phyloP scores from a whole-genome alignment of 1,140 invertebrate species.

The Cotesia glomerata region DNA sequence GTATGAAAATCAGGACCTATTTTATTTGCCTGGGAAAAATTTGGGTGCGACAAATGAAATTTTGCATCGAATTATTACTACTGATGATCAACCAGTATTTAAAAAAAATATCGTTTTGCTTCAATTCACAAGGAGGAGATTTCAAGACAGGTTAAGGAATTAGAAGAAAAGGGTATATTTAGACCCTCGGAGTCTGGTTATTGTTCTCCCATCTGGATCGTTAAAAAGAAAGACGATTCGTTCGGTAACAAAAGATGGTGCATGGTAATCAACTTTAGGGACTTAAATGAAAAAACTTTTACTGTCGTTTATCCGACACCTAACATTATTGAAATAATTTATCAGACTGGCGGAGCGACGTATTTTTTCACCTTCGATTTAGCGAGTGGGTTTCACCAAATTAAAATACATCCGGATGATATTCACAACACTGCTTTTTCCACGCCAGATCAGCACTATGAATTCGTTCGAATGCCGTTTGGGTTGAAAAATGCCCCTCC shows the following conservation, averaged over 20 bases:
- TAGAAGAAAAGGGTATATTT: constrained; percentile 42
- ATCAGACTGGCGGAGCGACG: neutral
- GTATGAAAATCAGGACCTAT: neutral
- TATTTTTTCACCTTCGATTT: neutral
- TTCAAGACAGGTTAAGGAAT: constrained; percentile 44
- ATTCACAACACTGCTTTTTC: constrained; percentile 44
- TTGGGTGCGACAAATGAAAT: neutral
- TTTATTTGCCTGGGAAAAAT: neutral
- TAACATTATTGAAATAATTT: constrained; percentile 38
- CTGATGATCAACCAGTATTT: constrained; percentile 32
- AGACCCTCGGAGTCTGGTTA: constrained; percentile 50
- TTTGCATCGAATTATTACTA: constrained; percentile 6
- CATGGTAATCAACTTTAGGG: neutral
- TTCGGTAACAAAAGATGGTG: constrained; percentile 40
- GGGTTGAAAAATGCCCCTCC: too few species aligned
- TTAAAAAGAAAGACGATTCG: constrained; percentile 39
- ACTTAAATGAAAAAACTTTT: neutral
- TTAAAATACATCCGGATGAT: neutral
- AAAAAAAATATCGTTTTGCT: constrained; percentile 49
- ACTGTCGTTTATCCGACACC: constrained; percentile 12
- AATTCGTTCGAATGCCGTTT: too few species aligned
- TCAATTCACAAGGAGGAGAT: constrained; percentile 48
- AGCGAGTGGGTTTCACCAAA: neutral
- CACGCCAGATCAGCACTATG: constrained; percentile 43
- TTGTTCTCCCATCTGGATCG: constrained; percentile 49